A percentile compares a stretch with the other conserved stretches of the same genome.
These are phyloP conservation scores for Lepidonotus clava DNA, from an alignment of 2,888 invertebrate species.

Conservation along the genomic window DNA sequence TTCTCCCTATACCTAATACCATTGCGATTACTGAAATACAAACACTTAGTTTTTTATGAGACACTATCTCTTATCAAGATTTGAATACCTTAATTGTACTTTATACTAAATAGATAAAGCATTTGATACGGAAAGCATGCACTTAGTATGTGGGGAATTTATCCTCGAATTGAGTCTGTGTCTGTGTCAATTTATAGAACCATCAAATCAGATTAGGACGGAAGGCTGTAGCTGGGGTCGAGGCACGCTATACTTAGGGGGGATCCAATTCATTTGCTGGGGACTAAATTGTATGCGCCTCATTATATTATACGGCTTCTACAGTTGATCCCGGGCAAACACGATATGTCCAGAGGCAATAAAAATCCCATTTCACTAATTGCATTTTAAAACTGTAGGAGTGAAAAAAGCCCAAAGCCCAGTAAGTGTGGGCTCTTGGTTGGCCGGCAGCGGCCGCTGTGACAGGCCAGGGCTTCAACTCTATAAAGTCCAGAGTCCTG, in stretches of 20 bases:
- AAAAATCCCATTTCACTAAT: conserved; percentile 41
- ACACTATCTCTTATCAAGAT: too few relatives aligned
- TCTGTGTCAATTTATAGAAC: not conserved
- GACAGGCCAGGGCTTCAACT: conserved; percentile 3
- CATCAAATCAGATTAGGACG: not conserved
- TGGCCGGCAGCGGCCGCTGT: too few relatives aligned
- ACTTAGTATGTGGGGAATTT: too few relatives aligned
- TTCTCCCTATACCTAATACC: too few relatives aligned
- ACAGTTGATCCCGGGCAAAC: conserved; percentile 24
- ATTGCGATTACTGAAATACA: too few relatives aligned
- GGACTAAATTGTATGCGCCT: not conserved
- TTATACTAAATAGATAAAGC: too few relatives aligned
- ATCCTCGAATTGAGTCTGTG: too few relatives aligned
- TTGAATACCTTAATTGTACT: too few relatives aligned
- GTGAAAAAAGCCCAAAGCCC: not conserved
- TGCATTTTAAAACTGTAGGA: conserved; percentile 39
- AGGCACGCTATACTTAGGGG: not conserved
- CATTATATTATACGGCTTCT: conserved; percentile 6
- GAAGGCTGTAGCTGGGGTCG: not conserved
- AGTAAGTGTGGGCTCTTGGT: not conserved
- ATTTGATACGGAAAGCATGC: too few relatives aligned
- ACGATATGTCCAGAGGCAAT: conserved; percentile 29
- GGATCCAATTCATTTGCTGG: conserved; percentile 2
- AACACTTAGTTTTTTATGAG: too few relatives aligned
- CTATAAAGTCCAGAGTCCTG: conserved; percentile 18